Evolutionary conservation across 2,888 invertebrate species (phyloP).

Genomic region (Celastrina argiolus): DNA sequence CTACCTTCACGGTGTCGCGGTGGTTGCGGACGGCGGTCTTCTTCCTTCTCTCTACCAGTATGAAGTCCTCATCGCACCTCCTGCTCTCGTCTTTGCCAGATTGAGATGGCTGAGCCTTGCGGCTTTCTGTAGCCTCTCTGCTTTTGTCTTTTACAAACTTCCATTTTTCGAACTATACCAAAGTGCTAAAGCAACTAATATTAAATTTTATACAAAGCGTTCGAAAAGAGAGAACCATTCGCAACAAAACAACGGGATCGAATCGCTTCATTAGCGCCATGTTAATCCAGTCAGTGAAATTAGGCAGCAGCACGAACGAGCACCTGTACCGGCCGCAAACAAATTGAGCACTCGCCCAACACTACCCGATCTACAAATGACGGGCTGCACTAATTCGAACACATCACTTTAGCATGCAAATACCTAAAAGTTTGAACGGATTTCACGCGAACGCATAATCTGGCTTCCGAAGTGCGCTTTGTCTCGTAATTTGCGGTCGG

Average conservation of each 20-base stretch:
- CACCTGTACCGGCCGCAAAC: constrained; percentile 33
- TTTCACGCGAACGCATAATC: constrained; percentile 5
- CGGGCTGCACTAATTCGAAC: constrained; percentile 23
- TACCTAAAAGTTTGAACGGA: constrained; percentile 11
- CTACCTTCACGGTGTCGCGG: no score
- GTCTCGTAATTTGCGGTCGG: constrained; percentile 7
- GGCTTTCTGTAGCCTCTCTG: no score
- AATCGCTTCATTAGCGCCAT: constrained; percentile 29
- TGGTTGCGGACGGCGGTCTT: no score
- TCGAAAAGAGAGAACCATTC: no score
- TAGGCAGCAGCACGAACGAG: constrained; percentile 27
- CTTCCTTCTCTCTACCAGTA: no score
- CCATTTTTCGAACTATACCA: no score
- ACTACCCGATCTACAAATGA: constrained; percentile 25
- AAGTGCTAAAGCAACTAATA: no score
- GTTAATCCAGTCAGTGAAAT: constrained; percentile 32
- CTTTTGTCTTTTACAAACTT: no score
- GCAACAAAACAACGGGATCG: background rate
- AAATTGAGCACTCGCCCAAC: constrained; percentile 32
- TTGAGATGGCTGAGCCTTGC: no score
- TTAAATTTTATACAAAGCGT: no score
- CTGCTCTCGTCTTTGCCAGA: no score
- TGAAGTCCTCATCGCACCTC: no score
- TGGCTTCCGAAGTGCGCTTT: constrained; percentile 1
- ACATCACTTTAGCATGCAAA: constrained; percentile 9